Evolutionary conservation across 2,888 invertebrate genomes (phyloP), one percentile per base, ranked within the genome.

Genomic region (Epinotia demarniana): DNA sequence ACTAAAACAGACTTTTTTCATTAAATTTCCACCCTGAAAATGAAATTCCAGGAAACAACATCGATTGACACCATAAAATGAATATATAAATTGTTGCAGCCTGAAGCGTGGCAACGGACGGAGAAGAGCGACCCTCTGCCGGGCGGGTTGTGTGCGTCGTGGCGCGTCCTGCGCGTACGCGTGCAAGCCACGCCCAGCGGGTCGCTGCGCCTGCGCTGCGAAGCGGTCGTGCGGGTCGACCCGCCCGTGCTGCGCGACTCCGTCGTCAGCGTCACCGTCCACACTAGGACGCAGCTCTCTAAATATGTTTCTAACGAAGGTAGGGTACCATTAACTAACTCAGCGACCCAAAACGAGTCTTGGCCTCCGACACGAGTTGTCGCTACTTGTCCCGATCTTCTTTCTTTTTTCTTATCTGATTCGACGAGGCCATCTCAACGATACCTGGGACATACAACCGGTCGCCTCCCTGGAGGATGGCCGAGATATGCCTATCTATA

Each of bases 251-350:
- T 90, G 18, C 81, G 90, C 57, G 91, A 92, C 46, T 81, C 88
- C 0, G 83, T 84, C 55, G 82, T 89, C 12, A 85, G 90, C 71
- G 88, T 94, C 78, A 92, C 93, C 53, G 87, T 94, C 78, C 88
- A 90, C 78, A 91, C 93, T 4, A 89, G 85, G 57, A 93, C 94
- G 39, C 90, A 91, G 77, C 81, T 91, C n/a, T 93, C 93, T 5
- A 94, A 93, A 87, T 94, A 90, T 78, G 92, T 93, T 67, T 89
- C 93, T 76, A 90, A 86, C 84, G 87, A 82, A 84, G 91, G 92
- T 92, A 27, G 79, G 83, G 85, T 80, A 60, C 39, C 9, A 9
- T 2, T 39, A 39, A 39, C 49, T 49, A 49, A 5, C 49, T 49
- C 49, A 13, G 39, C 9, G 39, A 9, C 9, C 0, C 39, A 39